phyloP scores from a whole-genome alignment of 1,140 invertebrate species.

The Papilio polyxenes region DNA sequence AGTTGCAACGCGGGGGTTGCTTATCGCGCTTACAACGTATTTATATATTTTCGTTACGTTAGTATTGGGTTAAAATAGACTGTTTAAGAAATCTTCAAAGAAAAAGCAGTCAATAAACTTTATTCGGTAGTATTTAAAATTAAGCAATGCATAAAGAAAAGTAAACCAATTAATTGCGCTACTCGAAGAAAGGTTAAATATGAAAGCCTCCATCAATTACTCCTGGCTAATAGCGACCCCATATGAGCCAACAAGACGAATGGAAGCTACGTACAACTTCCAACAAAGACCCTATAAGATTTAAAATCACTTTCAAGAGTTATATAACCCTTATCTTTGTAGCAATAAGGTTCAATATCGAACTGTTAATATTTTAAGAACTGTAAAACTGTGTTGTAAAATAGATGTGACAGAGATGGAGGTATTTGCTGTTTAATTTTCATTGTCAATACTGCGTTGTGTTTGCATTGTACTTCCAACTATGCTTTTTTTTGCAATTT shows the following conservation, averaged over 20 bases:
- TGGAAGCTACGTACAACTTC: slow-evolving; percentile 28
- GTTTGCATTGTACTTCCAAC: slow-evolving; percentile 32
- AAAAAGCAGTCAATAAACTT: not conserved
- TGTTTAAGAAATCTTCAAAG: not conserved
- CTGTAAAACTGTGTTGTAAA: not conserved
- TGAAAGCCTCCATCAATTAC: slow-evolving; percentile 28
- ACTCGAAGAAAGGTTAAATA: slow-evolving; percentile 31
- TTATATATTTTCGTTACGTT: slow-evolving; percentile 22
- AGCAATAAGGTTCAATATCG: not conserved
- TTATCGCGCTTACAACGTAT: slow-evolving; percentile 24
- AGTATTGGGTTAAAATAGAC: not conserved
- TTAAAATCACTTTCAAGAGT: not conserved
- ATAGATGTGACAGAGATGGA: slow-evolving; percentile 35
- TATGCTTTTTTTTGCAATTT: slow-evolving; percentile 4
- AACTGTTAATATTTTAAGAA: not conserved
- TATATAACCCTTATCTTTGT: not conserved
- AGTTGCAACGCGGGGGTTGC: slow-evolving; percentile 33
- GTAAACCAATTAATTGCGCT: slow-evolving; percentile 25
- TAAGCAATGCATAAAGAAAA: not conserved
- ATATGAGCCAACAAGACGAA: slow-evolving; percentile 34
- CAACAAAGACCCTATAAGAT: not conserved
- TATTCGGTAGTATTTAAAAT: not conserved
- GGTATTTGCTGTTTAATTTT: slow-evolving; percentile 38
- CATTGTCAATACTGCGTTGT: slow-evolving; percentile 29
- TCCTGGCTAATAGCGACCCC: slow-evolving; percentile 36